Conservation (phyloP, 1,140 invertebrate species). For the Drosophila triauraria region DNA sequence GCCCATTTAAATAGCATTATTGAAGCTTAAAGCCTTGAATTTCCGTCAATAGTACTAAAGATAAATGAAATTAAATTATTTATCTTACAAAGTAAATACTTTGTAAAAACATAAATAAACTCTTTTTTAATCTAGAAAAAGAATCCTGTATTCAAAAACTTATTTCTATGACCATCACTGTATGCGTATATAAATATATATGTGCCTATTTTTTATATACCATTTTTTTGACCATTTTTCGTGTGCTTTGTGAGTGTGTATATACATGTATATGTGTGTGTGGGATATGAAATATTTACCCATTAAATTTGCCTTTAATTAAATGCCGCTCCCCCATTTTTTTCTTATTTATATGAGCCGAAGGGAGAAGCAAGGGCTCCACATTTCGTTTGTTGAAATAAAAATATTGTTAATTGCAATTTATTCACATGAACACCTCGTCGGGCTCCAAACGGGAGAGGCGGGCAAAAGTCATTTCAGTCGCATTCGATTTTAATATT, state of each 20-base stretch:
- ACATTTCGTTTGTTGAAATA: conserved; percentile 80
- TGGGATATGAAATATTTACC: conserved; percentile 77
- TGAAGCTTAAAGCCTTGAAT: no score
- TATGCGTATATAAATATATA: conserved; percentile 15
- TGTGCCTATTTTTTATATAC: conserved; percentile 21
- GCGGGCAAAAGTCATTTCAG: conserved; percentile 28
- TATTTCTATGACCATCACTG: conserved; percentile 2
- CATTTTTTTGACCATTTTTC: conserved; percentile 28
- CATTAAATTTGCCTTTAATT: conserved; percentile 83
- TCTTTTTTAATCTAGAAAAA: no score
- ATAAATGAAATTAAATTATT: no score
- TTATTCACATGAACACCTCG: conserved; percentile 84
- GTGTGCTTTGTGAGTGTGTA: conserved; percentile 16
- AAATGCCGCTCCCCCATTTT: conserved; percentile 58
- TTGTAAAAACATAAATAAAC: no score
- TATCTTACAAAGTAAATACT: no score
- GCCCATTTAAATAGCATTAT: no score
- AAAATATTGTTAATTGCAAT: conserved; percentile 85
- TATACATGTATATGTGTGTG: conserved; percentile 11
- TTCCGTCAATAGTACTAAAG: no score
- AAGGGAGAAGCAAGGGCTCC: conserved; percentile 5
- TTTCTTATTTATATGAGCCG: conserved; percentile 21
- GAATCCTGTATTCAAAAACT: rapidly evolving
- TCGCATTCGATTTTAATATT: conserved; percentile 80
- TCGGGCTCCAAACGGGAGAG: conserved; percentile 5